Percentiles rank a stretch among this genome's conserved stretches.
These are phyloP conservation scores for Burhinus bistriatus DNA, from an alignment of 2,113 vertebrate genomes.

Conservation along the genomic window DNA sequence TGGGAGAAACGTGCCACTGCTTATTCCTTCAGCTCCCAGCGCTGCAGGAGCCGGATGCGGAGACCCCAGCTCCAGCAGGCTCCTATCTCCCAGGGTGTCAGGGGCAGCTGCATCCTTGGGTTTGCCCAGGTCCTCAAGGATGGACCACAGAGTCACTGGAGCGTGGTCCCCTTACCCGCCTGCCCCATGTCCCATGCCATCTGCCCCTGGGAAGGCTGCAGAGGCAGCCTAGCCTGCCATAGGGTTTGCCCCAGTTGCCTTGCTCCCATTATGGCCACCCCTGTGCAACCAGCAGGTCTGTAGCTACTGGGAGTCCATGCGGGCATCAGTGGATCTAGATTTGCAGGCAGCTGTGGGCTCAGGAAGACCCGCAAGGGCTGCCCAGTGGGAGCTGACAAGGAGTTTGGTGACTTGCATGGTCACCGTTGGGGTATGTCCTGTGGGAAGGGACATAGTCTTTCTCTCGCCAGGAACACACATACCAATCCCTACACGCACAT, in stretches of 20 bases:
- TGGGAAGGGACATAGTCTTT: not conserved
- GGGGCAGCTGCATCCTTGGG: not conserved
- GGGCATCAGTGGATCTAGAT: not conserved
- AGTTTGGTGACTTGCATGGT: not conserved
- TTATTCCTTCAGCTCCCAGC: not conserved
- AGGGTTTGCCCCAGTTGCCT: not conserved
- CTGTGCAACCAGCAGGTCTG: fast-evolving
- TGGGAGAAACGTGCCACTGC: not conserved
- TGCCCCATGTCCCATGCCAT: not conserved
- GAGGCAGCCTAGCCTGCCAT: not conserved
- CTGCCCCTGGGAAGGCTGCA: not conserved
- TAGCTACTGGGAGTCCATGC: not conserved
- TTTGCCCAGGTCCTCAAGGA: not conserved
- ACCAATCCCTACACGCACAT: not conserved
- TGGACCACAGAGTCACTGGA: not conserved
- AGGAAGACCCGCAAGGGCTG: not conserved
- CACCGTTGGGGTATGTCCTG: not conserved
- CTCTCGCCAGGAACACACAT: fast-evolving
- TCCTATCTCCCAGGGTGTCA: not conserved
- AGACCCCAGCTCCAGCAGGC: fast-evolving
- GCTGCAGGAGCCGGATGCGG: fast-evolving
- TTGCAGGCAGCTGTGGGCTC: not conserved
- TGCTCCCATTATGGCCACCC: not conserved
- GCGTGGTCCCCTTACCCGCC: not conserved
- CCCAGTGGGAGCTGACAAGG: fast-evolving